These are phyloP conservation scores for Buphagus erythrorhynchus DNA, from an alignment of 2,797 vertebrate species.

Conservation along the genomic window DNA sequence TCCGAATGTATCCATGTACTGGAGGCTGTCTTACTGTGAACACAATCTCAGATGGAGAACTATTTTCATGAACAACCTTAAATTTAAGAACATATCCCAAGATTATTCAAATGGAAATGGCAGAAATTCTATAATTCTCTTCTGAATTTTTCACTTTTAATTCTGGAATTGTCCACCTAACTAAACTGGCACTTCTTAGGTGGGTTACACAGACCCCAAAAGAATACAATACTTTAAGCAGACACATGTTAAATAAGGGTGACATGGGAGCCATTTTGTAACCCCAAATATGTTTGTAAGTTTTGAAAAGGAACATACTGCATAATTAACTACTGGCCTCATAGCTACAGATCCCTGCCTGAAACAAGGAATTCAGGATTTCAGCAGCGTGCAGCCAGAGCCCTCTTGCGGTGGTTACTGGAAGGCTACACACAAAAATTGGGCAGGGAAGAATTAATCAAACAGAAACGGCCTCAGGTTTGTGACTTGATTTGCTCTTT, in stretches of 20 bases:
- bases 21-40: conserved; percentile 83
- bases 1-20: conserved; percentile 81
- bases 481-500: neutral
- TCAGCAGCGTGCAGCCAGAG: accelerated
- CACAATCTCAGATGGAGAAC: conserved; percentile 84
- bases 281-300: neutral
- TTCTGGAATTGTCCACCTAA: neutral
- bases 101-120: neutral
- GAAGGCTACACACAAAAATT: neutral
- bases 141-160: neutral
- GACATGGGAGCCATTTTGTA: neutral
- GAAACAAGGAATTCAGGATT: neutral
- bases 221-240: neutral
- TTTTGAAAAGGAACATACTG: neutral
- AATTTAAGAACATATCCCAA: conserved; percentile 31
- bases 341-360: neutral
- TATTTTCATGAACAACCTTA: conserved; percentile 87
- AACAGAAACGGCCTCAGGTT: accelerated
- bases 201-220: neutral
- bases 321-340: neutral
- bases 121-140: neutral
- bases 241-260: neutral
- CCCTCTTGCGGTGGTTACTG: accelerated
- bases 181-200: neutral
- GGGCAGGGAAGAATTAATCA: neutral